These are phyloP conservation scores for Cyanistes caeruleus DNA, from an alignment of 2,113 vertebrate species.

Conservation along the genomic window DNA sequence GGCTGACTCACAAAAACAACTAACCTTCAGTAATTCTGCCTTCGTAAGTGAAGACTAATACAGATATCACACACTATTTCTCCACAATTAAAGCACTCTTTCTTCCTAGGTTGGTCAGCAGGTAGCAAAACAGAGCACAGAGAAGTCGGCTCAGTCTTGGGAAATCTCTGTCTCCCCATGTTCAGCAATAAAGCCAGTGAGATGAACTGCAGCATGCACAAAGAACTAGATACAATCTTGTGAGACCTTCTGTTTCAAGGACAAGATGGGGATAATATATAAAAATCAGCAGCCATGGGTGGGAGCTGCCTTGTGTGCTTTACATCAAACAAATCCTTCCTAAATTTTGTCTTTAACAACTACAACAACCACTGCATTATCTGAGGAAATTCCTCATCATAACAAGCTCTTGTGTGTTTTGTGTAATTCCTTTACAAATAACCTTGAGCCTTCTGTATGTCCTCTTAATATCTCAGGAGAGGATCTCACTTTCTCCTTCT, in stretches of 20 bases:
- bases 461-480: constrained; percentile 67
- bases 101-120: background rate
- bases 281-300: background rate
- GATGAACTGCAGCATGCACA: background rate
- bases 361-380: constrained; percentile 40
- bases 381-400: constrained; percentile 55
- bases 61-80: background rate
- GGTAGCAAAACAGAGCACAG: background rate
- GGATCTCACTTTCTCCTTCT: background rate
- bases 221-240: background rate
- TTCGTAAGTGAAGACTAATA: background rate
- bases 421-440: constrained; percentile 75
- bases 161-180: background rate
- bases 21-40: background rate
- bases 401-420: constrained; percentile 49
- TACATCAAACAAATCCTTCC: constrained; percentile 28
- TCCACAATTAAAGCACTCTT: background rate
- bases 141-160: background rate
- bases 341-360: constrained; percentile 59
- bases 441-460: constrained; percentile 62
- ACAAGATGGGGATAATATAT: background rate
- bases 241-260: background rate
- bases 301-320: background rate
- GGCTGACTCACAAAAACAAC: background rate
- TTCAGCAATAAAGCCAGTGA: background rate